Conservation (phyloP, 2,113 vertebrate genomes). For the Thamnaconus septentrionalis region DNA sequence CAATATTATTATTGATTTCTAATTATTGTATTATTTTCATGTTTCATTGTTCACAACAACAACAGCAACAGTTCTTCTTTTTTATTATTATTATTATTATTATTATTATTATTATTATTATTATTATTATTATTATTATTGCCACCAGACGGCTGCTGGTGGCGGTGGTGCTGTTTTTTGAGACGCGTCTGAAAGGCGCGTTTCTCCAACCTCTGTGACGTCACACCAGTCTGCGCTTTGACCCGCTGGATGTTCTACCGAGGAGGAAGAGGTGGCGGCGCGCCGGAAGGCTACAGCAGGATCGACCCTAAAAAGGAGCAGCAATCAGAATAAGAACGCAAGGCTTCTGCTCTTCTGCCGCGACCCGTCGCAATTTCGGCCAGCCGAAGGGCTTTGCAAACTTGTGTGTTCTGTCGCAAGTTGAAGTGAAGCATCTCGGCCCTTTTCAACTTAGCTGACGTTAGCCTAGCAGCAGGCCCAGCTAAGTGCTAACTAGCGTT, state of each 20-base stretch:
- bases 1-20: too few relatives aligned
- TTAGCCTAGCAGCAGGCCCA: conserved; percentile 39
- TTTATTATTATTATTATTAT: too few relatives aligned
- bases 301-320: conserved; percentile 13
- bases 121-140: too few relatives aligned
- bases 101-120: too few relatives aligned
- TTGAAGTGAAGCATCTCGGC: conserved; percentile 14
- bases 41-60: too few relatives aligned
- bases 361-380: too few relatives aligned
- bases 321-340: too few relatives aligned
- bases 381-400: too few relatives aligned
- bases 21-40: too few relatives aligned
- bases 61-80: too few relatives aligned
- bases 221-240: conserved; percentile 41
- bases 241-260: conserved; percentile 33
- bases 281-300: conserved; percentile 60
- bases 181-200: background rate
- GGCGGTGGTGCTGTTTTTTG: background rate
- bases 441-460: conserved; percentile 44
- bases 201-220: conserved; percentile 42
- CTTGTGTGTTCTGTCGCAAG: too few relatives aligned
- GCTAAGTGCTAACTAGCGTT: conserved; percentile 30
- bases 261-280: conserved; percentile 56
- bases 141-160: background rate
- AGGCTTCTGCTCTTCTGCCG: background rate